Evolutionary conservation across 2,888 invertebrate genomes (phyloP), one percentile per base, ranked within the genome.

Genomic region (Lepidocyrtoides sp.): DNA sequence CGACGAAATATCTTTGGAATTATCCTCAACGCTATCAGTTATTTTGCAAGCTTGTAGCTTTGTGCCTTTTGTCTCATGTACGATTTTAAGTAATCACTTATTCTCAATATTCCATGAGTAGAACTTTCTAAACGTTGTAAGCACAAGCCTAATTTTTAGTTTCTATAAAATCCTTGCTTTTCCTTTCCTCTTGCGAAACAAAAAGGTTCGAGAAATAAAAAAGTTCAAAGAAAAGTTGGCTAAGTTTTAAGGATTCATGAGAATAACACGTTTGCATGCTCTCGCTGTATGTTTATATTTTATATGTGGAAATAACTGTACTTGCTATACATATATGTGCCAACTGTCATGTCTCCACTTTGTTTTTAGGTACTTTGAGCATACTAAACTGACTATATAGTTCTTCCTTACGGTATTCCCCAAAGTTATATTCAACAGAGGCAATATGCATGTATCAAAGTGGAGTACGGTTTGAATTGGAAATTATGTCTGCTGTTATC

Each of bases 271-370:
- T 36, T 36, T 36, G 36, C 2, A 4, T 36, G 36, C 36, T 7
- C 36, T 66, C 20, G 32, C 63, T 63, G 14, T 36, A 26, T 26
- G 17, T 54, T 54, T 54, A 17, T 54, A 17, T 17, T 63, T 63
- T 29, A 29, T 0, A 63, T 29, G 26, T 12, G 3, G 36, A 36
- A 36, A 48, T 84, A 83, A 83, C 83, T 41, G 83, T 83, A 44
- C n/a, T 63, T 83, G 60, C 26, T 26, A 14, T 48, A 14, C 48
- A 69, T 84, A 14, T 66, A 69, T 84, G 83, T 84, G 83, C 83
- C 83, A 84, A 84, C 41, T 44, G 83, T 44, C 51, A 69, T 51
- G 69, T 84, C 20, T n/a, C 41, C 10, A 51, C 54, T 36, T 77
- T 32, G 23, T 20, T 36, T 72, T 10, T 41, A 32, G n/a, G 41